A percentile compares a stretch with the other conserved stretches of the same genome.
These are phyloP conservation scores for Pseudorectes ferrugineus DNA, from an alignment of 2,113 vertebrate genomes.

Conservation along the genomic window DNA sequence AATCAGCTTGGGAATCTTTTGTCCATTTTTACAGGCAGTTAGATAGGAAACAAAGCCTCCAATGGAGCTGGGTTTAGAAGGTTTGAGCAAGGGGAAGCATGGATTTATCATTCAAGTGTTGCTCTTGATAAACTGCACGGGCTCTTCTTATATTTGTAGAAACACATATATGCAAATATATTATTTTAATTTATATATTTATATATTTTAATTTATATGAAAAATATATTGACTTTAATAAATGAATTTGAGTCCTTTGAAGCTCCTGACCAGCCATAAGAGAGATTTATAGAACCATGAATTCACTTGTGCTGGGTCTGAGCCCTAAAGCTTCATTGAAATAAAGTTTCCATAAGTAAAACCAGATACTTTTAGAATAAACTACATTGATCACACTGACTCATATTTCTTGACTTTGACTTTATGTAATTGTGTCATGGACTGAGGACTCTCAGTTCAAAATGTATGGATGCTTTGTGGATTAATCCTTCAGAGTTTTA, in stretches of 20 bases:
- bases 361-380: neutral
- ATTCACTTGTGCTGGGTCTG: neutral
- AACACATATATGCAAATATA: neutral
- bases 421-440: neutral
- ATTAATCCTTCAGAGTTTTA: neutral
- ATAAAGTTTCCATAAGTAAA: neutral
- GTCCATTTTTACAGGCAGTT: neutral
- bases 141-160: neutral
- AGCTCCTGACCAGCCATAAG: neutral
- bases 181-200: neutral
- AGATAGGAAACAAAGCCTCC: neutral
- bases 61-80: neutral
- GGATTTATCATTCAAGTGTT: neutral
- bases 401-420: neutral
- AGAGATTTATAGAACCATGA: neutral
- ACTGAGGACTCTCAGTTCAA: neutral
- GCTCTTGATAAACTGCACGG: neutral
- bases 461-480: neutral
- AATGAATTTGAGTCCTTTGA: neutral
- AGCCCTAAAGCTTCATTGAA: neutral
- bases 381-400: neutral
- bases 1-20: neutral
- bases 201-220: neutral
- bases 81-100: neutral
- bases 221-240: neutral